Conservation (phyloP, 2,888 invertebrate species). For the Stegana nigrithorax region DNA sequence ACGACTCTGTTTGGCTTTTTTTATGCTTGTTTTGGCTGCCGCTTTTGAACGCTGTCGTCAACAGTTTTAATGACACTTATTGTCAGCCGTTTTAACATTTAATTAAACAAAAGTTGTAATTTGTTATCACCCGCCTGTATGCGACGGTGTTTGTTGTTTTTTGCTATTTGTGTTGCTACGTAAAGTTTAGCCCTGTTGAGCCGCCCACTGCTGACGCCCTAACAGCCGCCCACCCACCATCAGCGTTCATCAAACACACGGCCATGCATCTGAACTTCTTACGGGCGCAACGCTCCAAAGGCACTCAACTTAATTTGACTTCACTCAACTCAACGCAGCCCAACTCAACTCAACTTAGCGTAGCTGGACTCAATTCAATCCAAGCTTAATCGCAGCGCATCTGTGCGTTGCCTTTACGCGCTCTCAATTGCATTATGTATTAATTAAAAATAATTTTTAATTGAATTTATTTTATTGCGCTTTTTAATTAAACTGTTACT, state of each 20-base stretch:
- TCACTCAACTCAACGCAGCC: conserved; percentile 6
- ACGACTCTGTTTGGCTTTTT: not conserved
- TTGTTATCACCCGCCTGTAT: conserved; percentile 22
- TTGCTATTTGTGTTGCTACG: not conserved
- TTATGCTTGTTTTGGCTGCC: conserved; percentile 23
- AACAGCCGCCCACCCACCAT: too few relatives aligned
- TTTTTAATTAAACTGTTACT: conserved; percentile 53
- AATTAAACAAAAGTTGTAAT: conserved; percentile 56
- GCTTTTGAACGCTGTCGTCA: conserved; percentile 35
- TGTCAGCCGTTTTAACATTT: conserved; percentile 53
- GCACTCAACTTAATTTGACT: not conserved
- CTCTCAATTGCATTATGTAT: conserved; percentile 28
- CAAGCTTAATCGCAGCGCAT: too few relatives aligned
- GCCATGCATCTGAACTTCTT: too few relatives aligned
- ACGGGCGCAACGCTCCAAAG: not conserved
- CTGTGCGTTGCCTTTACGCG: conserved; percentile 24
- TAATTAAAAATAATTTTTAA: conserved; percentile 53
- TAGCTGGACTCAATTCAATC: not conserved
- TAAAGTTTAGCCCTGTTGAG: too few relatives aligned
- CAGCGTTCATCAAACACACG: too few relatives aligned
- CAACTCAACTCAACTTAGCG: not conserved
- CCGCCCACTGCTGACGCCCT: conserved; percentile 6
- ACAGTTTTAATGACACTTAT: conserved; percentile 51
- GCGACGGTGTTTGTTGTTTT: not conserved
- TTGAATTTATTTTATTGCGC: conserved; percentile 54